Percentiles rank a stretch among this genome's conserved stretches.
Conservation (phyloP, 2,113 vertebrate genomes). For the Hipposideros armiger region DNA sequence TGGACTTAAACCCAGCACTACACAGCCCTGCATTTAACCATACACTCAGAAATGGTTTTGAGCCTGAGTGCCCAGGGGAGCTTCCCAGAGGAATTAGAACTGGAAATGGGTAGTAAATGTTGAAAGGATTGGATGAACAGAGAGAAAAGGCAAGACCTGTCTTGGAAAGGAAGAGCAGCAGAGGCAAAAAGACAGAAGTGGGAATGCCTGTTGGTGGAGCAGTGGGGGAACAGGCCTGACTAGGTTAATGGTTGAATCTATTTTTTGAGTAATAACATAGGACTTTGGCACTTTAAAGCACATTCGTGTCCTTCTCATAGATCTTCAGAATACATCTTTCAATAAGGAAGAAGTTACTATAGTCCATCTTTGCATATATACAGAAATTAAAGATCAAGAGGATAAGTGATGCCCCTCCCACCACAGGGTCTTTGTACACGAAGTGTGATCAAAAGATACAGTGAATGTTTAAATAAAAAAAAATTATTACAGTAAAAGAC, state of each 20-base stretch:
- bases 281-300: background rate
- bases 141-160: background rate
- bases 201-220: background rate
- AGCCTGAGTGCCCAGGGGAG: background rate
- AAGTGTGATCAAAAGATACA: no score
- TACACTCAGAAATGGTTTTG: background rate
- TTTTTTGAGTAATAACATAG: background rate
- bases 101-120: background rate
- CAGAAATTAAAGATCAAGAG: conserved; percentile 15
- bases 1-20: background rate
- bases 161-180: background rate
- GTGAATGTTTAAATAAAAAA: no score
- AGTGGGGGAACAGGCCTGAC: background rate
- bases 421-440: background rate
- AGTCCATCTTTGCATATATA: background rate
- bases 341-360: background rate
- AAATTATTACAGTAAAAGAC: no score
- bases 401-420: background rate
- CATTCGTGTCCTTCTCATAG: background rate
- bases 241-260: background rate
- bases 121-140: background rate
- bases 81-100: background rate
- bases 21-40: background rate
- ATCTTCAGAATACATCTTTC: background rate
- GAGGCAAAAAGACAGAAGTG: background rate